phyloP scores from a whole-genome alignment of 2,888 invertebrate species.

The Spisula subtruncata region DNA sequence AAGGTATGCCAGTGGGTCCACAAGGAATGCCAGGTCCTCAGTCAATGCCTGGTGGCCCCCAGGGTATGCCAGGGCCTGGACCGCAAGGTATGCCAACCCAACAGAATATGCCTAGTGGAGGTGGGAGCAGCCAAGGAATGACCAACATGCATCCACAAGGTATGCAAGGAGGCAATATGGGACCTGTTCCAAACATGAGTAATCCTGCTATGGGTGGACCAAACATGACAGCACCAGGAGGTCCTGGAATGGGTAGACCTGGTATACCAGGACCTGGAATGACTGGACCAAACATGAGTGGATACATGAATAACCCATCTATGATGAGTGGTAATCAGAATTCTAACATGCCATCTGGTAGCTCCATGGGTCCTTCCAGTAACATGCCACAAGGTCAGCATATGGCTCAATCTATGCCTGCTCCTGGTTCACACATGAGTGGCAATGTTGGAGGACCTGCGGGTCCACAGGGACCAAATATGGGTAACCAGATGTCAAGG shows the following conservation, averaged over 20 bases:
- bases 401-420: conserved; percentile 63
- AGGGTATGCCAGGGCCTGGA: conserved; percentile 62
- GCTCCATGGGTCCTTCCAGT: conserved; percentile 31
- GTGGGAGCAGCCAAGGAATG: conserved; percentile 67
- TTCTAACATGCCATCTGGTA: conserved; percentile 31
- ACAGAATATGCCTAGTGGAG: conserved; percentile 69
- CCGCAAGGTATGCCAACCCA: conserved; percentile 52
- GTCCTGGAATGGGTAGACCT: conserved; percentile 72
- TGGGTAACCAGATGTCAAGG: conserved; percentile 69
- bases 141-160: conserved; percentile 74
- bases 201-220: conserved; percentile 79
- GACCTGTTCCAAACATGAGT: conserved; percentile 74
- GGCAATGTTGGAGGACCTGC: conserved; percentile 55
- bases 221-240: conserved; percentile 75
- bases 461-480: conserved; percentile 59
- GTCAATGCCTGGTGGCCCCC: conserved; percentile 55
- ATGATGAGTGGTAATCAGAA: conserved; percentile 60
- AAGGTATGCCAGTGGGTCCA: conserved; percentile 67
- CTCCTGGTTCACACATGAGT: conserved; percentile 59
- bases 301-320: conserved; percentile 60
- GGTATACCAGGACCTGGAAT: conserved; percentile 67
- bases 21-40: conserved; percentile 56
- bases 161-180: conserved; percentile 72
- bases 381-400: conserved; percentile 55
- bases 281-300: conserved; percentile 28